Evolutionary conservation across 2,888 invertebrate genomes (phyloP), one percentile per base, ranked within the genome.

Genomic region (Clanis bilineata): DNA sequence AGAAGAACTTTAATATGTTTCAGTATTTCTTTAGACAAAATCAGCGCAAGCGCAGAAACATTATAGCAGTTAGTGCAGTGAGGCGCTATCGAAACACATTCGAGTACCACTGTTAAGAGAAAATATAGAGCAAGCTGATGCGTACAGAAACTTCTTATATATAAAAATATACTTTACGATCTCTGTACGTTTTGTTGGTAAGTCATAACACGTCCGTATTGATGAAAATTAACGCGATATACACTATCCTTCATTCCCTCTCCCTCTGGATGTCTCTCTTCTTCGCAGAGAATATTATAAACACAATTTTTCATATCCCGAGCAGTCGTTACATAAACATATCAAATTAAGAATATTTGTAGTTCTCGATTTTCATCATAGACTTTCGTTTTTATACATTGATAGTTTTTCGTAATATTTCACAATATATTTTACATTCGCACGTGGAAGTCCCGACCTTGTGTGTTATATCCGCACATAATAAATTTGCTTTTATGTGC

Each of bases 111-210:
- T 39, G 15, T 23, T 51, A 58, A 10, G 18, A 18, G 47, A 51
- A 56, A 58, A 51, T 25, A 23, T 38, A 23, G 3, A 58, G 32
- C 39, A 39, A 58, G 39, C 23, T 25, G 36, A 57, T 10, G 56
- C n/a, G 22, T 57, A 64, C 67, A 64, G 62, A 59, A 62, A 43
- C 58, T 39, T 38, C 67, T 58, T 60, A 58, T 47, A 51, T 51
- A 62, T 41, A 56, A 61, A 47, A 63, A 73, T 61, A 66, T 69
- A 65, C 64, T 73, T 73, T 69, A 73, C 59, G 64, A 63, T 65
- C 63, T 64, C 65, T 71, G 62, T 63, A 60, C 63, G 64, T 66
- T 64, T 36, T 44, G 65, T 60, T 61, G 59, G 62, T 67, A 47
- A 25, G 58, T 57, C 59, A 61, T 67, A 51, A 28, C 59, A 58